phyloP scores from a whole-genome alignment of 53 echinoderm and acorn worm genomes.

The Echinometra lucunter region DNA sequence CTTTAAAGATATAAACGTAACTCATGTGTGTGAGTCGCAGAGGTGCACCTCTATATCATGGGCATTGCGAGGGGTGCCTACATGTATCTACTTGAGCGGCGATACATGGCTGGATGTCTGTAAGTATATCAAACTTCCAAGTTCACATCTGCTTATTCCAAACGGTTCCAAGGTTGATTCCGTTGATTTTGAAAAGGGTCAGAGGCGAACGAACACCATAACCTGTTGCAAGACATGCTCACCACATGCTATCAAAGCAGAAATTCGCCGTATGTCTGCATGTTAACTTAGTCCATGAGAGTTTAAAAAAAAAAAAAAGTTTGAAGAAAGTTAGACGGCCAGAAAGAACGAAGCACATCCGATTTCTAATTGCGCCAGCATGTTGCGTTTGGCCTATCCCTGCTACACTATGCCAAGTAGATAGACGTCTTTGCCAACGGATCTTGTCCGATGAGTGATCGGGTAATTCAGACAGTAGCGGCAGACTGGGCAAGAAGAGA shows the following conservation, averaged over 20 bases:
- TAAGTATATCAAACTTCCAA: conserved; percentile 7
- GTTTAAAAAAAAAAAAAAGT: conserved; percentile 12
- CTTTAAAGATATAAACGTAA: not conserved
- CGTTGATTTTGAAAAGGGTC: conserved; percentile 37
- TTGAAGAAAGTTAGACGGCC: conserved; percentile 20
- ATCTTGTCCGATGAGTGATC: not conserved
- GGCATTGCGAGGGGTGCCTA: conserved; percentile 16
- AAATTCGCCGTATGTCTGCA: not conserved
- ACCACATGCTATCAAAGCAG: conserved; percentile 26
- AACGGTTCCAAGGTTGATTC: conserved; percentile 47
- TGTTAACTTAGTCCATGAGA: not conserved
- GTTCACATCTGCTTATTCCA: conserved; percentile 51
- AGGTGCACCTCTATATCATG: conserved; percentile 15
- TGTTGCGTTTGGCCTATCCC: not conserved
- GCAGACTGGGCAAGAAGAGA: not conserved
- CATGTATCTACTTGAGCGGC: not conserved
- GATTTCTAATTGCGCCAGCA: conserved; percentile 26
- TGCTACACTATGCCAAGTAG: not conserved
- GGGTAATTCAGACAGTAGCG: conserved; percentile 31
- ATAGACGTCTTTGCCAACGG: conserved; percentile 32
- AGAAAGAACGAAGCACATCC: conserved; percentile 34
- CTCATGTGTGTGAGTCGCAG: not conserved
- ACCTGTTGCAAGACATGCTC: not conserved
- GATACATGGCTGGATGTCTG: not conserved
- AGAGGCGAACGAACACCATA: conserved; percentile 42